phyloP scores from a whole-genome alignment of 2,113 vertebrate species.

The Narcine bancroftii region DNA sequence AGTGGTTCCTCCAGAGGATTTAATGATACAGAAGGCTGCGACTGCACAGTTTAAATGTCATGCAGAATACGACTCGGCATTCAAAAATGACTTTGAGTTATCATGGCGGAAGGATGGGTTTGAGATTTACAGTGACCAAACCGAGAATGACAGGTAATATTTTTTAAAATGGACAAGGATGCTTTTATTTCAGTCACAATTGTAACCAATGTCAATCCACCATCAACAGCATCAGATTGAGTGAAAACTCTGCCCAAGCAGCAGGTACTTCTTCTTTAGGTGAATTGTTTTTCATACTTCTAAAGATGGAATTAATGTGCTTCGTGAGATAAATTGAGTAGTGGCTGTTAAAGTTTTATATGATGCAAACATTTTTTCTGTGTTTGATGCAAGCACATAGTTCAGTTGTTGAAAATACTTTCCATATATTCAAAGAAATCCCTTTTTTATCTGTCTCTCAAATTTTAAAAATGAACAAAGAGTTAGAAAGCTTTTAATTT shows the following conservation, averaged over 20 bases:
- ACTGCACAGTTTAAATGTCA: slow-evolving; percentile 70
- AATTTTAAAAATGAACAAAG: not conserved
- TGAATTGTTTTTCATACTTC: not conserved
- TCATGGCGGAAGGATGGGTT: slow-evolving; percentile 77
- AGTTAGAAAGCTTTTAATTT: not conserved
- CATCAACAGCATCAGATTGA: not conserved
- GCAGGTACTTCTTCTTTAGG: not conserved
- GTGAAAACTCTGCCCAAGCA: not conserved
- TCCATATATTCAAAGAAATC: not conserved
- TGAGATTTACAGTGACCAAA: slow-evolving; percentile 63
- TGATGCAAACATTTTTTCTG: not conserved
- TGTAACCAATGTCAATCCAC: not conserved
- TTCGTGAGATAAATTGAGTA: not conserved
- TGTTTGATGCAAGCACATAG: not conserved
- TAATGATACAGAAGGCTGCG: slow-evolving; percentile 63
- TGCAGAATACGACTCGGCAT: slow-evolving; percentile 69
- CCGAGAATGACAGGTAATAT: slow-evolving; percentile 63
- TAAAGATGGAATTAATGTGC: not conserved
- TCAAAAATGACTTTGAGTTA: slow-evolving; percentile 70
- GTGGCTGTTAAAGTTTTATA: not conserved
- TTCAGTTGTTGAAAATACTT: not conserved
- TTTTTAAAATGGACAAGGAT: not conserved
- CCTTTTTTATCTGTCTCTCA: not conserved
- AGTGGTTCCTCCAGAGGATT: slow-evolving; percentile 59
- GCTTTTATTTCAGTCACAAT: not conserved